Conservation (phyloP, 2,888 invertebrate genomes). For the Tenthredo mesomela region DNA sequence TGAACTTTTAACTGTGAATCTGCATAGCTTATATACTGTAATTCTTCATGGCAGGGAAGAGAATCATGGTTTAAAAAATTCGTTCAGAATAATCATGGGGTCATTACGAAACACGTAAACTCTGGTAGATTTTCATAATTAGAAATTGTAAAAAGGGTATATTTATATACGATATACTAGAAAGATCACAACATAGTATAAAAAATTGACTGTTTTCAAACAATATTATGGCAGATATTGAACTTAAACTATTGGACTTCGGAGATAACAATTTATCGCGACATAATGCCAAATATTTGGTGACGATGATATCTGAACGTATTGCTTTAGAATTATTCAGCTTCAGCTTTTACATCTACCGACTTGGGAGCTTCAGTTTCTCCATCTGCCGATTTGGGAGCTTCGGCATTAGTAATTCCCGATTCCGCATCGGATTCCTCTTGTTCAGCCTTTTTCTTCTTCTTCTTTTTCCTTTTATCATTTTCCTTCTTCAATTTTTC, state of each 20-base stretch:
- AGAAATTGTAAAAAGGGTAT: background rate
- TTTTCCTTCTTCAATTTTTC: slow-evolving; percentile 13
- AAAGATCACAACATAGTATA: background rate
- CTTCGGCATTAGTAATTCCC: background rate
- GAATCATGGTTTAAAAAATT: background rate
- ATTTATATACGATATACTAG: background rate
- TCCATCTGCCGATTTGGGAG: background rate
- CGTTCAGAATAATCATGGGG: background rate
- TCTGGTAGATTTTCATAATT: background rate
- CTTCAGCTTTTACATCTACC: background rate
- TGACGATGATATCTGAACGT: background rate
- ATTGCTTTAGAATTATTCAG: background rate
- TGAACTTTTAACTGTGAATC: background rate
- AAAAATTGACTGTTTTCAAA: background rate
- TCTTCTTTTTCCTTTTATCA: background rate
- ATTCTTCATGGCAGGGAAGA: background rate
- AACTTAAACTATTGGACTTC: background rate
- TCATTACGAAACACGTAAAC: background rate
- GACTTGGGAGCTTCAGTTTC: background rate
- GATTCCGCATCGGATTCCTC: background rate
- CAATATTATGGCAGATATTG: background rate
- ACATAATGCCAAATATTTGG: background rate
- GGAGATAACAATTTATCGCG: background rate
- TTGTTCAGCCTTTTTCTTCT: background rate
- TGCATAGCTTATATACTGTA: background rate